Conservation (phyloP, 1,140 invertebrate species). For the Trichoplusia ni region DNA sequence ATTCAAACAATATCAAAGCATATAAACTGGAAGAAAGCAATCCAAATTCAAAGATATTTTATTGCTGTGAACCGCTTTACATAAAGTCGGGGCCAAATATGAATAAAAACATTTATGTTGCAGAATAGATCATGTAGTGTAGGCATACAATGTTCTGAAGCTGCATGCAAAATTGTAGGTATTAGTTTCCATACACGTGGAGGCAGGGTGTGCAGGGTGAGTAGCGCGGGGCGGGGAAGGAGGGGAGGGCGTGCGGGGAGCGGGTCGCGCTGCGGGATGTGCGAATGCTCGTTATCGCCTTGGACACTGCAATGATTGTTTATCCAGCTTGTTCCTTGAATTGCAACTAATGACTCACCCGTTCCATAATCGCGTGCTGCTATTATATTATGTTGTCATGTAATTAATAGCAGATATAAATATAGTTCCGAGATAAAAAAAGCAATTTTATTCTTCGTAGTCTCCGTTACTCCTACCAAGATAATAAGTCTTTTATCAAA, state of each 20-base stretch:
- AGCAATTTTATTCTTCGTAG: too few species aligned
- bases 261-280: slow-evolving; percentile 57
- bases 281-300: slow-evolving; percentile 73
- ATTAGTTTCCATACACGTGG: slow-evolving; percentile 6
- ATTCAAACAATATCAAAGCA: too few species aligned
- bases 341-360: slow-evolving; percentile 77
- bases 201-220: not conserved
- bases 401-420: slow-evolving; percentile 24
- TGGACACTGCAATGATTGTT: slow-evolving; percentile 78
- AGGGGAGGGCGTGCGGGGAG: not conserved
- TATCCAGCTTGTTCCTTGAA: slow-evolving; percentile 79
- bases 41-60: too few species aligned
- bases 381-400: slow-evolving; percentile 51
- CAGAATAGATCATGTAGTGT: too few species aligned
- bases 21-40: too few species aligned
- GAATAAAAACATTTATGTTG: too few species aligned
- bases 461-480: too few species aligned
- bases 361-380: slow-evolving; percentile 65
- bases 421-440: too few species aligned
- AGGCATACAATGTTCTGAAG: not conserved
- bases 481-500: too few species aligned
- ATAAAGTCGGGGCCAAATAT: too few species aligned
- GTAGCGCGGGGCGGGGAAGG: not conserved
- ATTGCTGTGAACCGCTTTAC: too few species aligned
- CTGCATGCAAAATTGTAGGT: not conserved